Evolutionary conservation across 2,888 invertebrate species (phyloP).

Genomic region (Meiosimyza decipiens): DNA sequence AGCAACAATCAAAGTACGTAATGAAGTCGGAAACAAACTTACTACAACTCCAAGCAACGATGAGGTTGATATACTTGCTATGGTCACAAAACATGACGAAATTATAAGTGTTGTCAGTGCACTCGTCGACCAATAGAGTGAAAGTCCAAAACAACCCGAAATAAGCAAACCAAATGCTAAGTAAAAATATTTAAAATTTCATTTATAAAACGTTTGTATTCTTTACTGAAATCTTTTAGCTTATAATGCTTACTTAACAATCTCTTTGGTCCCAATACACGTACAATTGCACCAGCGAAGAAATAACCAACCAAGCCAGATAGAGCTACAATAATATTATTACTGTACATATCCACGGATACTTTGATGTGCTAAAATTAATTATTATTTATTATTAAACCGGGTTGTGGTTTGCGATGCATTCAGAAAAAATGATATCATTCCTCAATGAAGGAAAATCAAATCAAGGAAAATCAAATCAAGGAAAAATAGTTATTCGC

Average conservation of each 20-base stretch:
- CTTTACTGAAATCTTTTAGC: not conserved
- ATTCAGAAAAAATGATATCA: too few relatives aligned
- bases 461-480: too few relatives aligned
- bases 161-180: slow-evolving; percentile 66
- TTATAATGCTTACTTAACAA: slow-evolving; percentile 68
- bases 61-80: slow-evolving; percentile 59
- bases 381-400: too few relatives aligned
- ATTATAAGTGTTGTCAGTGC: slow-evolving; percentile 69
- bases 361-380: slow-evolving; percentile 66
- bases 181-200: not conserved
- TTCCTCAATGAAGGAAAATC: too few relatives aligned
- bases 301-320: slow-evolving; percentile 74
- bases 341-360: slow-evolving; percentile 75
- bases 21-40: slow-evolving; percentile 61
- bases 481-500: too few relatives aligned
- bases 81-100: slow-evolving; percentile 69
- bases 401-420: not conserved
- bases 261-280: slow-evolving; percentile 69
- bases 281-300: slow-evolving; percentile 71
- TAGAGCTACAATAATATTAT: slow-evolving; percentile 75
- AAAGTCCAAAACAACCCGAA: slow-evolving; percentile 69
- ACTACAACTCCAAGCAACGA: slow-evolving; percentile 60
- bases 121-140: slow-evolving; percentile 72
- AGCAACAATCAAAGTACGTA: slow-evolving; percentile 76
- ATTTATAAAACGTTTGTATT: not conserved